These are phyloP conservation scores for Polypedilum pembai DNA, from an alignment of 1,140 invertebrate genomes.

Conservation along the genomic window DNA sequence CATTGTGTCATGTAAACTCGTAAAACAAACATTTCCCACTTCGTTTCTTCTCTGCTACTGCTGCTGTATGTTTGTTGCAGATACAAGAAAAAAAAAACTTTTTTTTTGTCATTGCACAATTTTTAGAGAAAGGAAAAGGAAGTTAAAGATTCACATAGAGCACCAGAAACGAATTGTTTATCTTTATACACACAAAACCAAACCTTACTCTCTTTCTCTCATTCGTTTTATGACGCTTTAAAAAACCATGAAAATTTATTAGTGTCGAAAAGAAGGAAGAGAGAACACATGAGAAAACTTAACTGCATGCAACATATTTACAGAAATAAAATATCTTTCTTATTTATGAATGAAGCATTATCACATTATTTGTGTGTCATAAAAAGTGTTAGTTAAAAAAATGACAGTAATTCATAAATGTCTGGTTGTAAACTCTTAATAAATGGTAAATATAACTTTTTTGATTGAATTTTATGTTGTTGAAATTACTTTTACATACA, in stretches of 20 bases:
- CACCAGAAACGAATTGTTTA: constrained; percentile 26
- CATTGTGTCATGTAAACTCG: constrained; percentile 20
- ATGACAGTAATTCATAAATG: too few relatives aligned
- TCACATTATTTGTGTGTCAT: constrained; percentile 7
- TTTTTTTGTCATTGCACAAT: not conserved
- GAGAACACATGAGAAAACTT: not conserved
- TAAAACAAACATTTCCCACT: constrained; percentile 22
- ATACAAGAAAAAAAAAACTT: not conserved
- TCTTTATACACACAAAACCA: not conserved
- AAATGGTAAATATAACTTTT: too few relatives aligned
- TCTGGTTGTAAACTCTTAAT: too few relatives aligned
- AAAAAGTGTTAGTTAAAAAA: too few relatives aligned
- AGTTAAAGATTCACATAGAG: not conserved
- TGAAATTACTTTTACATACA: too few relatives aligned
- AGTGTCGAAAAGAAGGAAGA: not conserved
- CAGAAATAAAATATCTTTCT: not conserved
- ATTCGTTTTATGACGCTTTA: constrained; percentile 14
- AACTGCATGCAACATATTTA: not conserved
- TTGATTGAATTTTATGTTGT: too few relatives aligned
- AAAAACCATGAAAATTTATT: constrained; percentile 26
- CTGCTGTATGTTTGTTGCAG: constrained; percentile 10
- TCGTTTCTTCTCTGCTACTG: not conserved
- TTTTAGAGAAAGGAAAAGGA: not conserved
- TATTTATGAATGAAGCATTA: constrained; percentile 19
- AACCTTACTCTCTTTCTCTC: not conserved